phyloP scores from a whole-genome alignment of 2,797 vertebrate species.

The Gobionotothen gibberifrons region DNA sequence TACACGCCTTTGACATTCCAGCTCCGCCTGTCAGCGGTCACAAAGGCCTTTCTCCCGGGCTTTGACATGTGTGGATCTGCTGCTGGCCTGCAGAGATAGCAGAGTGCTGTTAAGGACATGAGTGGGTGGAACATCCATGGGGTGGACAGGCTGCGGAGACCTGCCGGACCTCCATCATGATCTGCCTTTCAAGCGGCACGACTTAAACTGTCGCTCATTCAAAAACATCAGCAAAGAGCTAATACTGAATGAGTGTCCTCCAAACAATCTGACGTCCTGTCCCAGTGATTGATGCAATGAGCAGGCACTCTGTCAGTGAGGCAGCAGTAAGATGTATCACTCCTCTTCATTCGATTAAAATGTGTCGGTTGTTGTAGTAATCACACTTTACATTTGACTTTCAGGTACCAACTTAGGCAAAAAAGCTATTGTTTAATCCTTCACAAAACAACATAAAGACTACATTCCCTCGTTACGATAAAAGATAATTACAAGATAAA shows the following conservation, averaged over 20 bases:
- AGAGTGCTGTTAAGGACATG: slow-evolving; percentile 34
- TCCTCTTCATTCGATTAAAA: not conserved
- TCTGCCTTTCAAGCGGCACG: slow-evolving; percentile 42
- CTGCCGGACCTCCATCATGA: slow-evolving; percentile 50
- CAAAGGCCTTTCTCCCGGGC: slow-evolving; percentile 62
- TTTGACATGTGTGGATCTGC: slow-evolving; percentile 61
- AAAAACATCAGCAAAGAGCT: slow-evolving; percentile 23
- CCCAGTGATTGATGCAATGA: slow-evolving; percentile 17
- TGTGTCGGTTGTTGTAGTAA: slow-evolving; percentile 4
- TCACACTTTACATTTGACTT: slow-evolving; percentile 2
- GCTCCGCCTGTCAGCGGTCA: slow-evolving; percentile 71
- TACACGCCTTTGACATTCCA: slow-evolving; percentile 63
- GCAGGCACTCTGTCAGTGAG: not conserved
- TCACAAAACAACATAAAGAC: not conserved
- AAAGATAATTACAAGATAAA: not conserved
- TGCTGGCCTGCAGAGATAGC: slow-evolving; percentile 71
- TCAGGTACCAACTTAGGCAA: slow-evolving; percentile 3
- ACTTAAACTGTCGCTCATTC: slow-evolving; percentile 19
- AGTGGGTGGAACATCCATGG: slow-evolving; percentile 73
- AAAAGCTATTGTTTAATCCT: not conserved
- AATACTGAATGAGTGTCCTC: slow-evolving; percentile 1
- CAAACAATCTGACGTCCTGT: slow-evolving; percentile 30
- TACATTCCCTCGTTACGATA: too few relatives aligned
- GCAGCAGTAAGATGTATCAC: not conserved
- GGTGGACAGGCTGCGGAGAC: slow-evolving; percentile 59